Conservation (phyloP, 2,888 invertebrate genomes). For the Machimus rusticus region DNA sequence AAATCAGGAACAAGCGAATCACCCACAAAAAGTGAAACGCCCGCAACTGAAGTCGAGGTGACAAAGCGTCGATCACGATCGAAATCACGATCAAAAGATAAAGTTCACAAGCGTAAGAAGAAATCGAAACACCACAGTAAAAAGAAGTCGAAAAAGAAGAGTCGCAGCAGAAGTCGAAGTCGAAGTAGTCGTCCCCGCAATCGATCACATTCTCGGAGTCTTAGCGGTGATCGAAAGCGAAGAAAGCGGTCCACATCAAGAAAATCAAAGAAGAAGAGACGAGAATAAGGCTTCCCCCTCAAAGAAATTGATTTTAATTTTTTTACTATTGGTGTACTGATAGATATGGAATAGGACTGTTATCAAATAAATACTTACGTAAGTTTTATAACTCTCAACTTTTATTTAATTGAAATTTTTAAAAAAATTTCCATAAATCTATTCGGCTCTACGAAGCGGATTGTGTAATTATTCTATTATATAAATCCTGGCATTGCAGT, state of each 20-base stretch:
- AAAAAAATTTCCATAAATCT: not conserved
- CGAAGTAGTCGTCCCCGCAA: not conserved
- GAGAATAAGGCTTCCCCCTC: not conserved
- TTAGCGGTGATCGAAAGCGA: constrained; percentile 1
- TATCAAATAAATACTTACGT: not conserved
- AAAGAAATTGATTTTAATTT: not conserved
- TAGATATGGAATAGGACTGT: not conserved
- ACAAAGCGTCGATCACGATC: constrained; percentile 42
- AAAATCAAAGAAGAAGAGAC: constrained; percentile 26
- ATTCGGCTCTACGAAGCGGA: not conserved
- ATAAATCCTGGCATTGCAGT: not conserved
- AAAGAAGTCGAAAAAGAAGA: constrained; percentile 53
- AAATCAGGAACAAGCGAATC: constrained; percentile 51
- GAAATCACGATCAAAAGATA: constrained; percentile 11
- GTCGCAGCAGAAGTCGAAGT: constrained; percentile 49
- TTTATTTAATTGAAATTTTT: not conserved
- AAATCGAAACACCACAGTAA: constrained; percentile 49
- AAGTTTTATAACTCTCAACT: not conserved
- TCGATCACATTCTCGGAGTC: not conserved
- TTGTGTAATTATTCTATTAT: not conserved
- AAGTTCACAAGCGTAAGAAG: constrained; percentile 19
- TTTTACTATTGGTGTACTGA: not conserved
- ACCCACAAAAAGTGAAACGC: constrained; percentile 48
- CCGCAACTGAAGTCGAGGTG: not conserved
- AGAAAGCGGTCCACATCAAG: constrained; percentile 14